A percentile compares a stretch with the other conserved stretches of the same genome.
Conservation (phyloP, 2,113 vertebrate genomes). For the Triplophysa dalaica region DNA sequence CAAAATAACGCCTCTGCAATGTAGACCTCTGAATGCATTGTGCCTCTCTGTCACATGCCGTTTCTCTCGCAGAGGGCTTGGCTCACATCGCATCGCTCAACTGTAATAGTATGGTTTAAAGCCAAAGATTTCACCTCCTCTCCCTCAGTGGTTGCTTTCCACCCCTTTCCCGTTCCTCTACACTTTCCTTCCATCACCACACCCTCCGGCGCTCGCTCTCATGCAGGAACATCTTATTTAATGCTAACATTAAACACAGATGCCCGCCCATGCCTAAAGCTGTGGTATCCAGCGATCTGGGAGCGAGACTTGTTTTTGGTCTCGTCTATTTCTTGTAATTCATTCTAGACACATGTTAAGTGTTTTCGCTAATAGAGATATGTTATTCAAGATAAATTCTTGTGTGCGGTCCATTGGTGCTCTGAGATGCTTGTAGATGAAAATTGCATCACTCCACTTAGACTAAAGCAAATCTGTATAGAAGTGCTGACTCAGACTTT, state of each 20-base stretch:
- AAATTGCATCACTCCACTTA: constrained; percentile 47
- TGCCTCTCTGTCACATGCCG: constrained; percentile 50
- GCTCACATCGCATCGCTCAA: constrained; percentile 23
- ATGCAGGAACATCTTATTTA: constrained; percentile 23
- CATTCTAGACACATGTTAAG: background rate
- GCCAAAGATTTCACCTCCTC: constrained; percentile 52
- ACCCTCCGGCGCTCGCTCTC: constrained; percentile 22
- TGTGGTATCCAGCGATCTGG: background rate
- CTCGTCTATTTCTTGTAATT: constrained; percentile 5
- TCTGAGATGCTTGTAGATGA: constrained; percentile 58
- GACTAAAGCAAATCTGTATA: constrained; percentile 54
- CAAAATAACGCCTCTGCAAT: constrained; percentile 3
- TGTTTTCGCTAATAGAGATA: constrained; percentile 13
- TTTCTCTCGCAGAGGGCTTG: constrained; percentile 46
- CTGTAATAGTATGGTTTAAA: constrained; percentile 41
- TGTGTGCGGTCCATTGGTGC: constrained; percentile 4
- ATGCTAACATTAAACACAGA: constrained; percentile 15
- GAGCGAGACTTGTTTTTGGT: background rate
- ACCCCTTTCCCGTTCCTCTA: constrained; percentile 18
- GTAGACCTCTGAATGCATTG: constrained; percentile 5
- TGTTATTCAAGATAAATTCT: background rate
- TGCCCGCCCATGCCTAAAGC: constrained; percentile 5
- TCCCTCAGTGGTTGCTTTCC: constrained; percentile 13
- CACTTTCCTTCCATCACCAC: constrained; percentile 32
- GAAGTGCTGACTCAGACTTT: constrained; percentile 72